phyloP scores from a whole-genome alignment of 1,140 invertebrate species.

The Nasonia giraulti region DNA sequence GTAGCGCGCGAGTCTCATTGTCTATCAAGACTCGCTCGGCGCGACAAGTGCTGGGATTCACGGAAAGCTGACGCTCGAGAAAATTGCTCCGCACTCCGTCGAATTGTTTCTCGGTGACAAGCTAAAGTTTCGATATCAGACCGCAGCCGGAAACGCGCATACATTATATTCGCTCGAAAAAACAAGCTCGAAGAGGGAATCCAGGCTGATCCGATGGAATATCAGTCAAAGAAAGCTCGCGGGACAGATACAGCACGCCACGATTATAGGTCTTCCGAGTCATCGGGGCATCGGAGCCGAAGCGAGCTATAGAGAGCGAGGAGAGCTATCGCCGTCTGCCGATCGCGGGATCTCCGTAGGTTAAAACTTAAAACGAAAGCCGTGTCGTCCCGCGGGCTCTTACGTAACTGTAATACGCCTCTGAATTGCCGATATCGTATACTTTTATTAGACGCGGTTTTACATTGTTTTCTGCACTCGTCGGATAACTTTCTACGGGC shows the following conservation, averaged over 20 bases:
- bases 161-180: too few species aligned
- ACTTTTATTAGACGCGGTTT: conserved; percentile 9
- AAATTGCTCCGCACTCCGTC: too few species aligned
- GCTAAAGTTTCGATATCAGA: too few species aligned
- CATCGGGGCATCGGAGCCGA: background rate
- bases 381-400: background rate
- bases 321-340: background rate
- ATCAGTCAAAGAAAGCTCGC: background rate
- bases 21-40: too few species aligned
- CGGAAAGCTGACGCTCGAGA: too few species aligned
- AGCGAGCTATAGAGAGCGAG: background rate
- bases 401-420: background rate
- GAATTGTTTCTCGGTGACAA: too few species aligned
- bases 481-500: background rate
- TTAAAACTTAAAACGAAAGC: conserved; percentile 18
- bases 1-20: too few species aligned
- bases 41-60: too few species aligned
- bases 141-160: too few species aligned
- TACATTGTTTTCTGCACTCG: background rate
- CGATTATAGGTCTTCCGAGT: conserved; percentile 24
- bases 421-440: background rate
- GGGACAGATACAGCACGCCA: background rate
- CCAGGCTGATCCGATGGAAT: background rate
- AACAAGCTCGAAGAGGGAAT: too few species aligned
- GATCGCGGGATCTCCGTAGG: background rate